Percentiles rank a stretch among this genome's conserved stretches.
Conservation (phyloP, 2,888 invertebrate species). For the Cremastobaeus sp. region DNA sequence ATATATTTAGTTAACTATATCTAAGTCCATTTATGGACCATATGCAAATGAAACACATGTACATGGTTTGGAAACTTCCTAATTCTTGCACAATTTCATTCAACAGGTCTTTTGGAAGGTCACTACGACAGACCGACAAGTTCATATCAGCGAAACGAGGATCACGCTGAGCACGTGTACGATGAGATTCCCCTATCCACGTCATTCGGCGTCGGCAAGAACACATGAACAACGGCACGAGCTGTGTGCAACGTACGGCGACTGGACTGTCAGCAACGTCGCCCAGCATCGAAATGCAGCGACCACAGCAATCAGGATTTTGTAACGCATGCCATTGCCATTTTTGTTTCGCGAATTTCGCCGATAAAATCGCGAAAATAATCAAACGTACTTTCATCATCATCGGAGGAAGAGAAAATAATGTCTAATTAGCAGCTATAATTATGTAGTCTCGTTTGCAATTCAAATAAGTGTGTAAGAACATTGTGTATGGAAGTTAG, state of each 20-base stretch:
- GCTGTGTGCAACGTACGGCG: no score
- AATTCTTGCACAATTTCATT: no score
- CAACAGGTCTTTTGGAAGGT: conserved; percentile 80
- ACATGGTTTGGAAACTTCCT: no score
- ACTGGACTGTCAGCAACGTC: not conserved
- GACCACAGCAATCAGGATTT: conserved; percentile 25
- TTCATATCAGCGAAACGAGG: conserved; percentile 67
- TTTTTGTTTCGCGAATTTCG: conserved; percentile 27
- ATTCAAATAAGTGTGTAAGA: conserved; percentile 42
- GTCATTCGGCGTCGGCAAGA: conserved; percentile 61
- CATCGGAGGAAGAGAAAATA: conserved; percentile 52
- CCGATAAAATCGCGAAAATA: conserved; percentile 42
- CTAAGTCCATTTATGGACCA: no score
- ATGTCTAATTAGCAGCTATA: conserved; percentile 52
- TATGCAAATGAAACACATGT: no score
- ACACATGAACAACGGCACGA: conserved; percentile 36
- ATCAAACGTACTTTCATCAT: conserved; percentile 51
- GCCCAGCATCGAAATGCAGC: not conserved
- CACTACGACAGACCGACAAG: conserved; percentile 81
- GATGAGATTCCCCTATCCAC: conserved; percentile 82
- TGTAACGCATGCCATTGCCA: conserved; percentile 39
- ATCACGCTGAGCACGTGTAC: conserved; percentile 82
- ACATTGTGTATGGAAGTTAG: conserved; percentile 32
- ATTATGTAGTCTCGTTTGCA: conserved; percentile 56
- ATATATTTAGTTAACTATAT: no score